phyloP scores from a whole-genome alignment of 2,888 invertebrate species.

The Diarsia brunnea region DNA sequence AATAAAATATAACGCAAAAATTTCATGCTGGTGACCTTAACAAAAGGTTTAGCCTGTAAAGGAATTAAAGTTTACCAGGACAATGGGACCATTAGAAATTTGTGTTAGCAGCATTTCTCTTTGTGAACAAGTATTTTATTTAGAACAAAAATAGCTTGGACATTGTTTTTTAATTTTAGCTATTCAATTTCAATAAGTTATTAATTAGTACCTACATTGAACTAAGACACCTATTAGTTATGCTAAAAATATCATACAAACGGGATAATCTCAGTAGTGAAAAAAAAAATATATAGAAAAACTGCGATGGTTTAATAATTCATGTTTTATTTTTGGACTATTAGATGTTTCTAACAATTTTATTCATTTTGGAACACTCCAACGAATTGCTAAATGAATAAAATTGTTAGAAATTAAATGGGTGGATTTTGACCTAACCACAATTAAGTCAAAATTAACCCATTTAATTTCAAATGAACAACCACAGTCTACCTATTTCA shows the following conservation, averaged over 20 bases:
- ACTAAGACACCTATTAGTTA: not conserved
- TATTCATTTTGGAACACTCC: too few species aligned
- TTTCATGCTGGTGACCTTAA: slow-evolving; percentile 1
- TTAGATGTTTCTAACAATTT: not conserved
- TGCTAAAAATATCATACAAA: not conserved
- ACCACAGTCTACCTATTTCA: too few species aligned
- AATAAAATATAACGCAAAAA: slow-evolving; percentile 4
- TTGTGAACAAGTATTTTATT: slow-evolving; percentile 11
- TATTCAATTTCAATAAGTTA: not conserved
- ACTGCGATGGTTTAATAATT: not conserved
- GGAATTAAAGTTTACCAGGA: slow-evolving; percentile 41
- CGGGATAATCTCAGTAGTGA: not conserved
- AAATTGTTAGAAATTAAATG: too few species aligned
- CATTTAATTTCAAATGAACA: not conserved
- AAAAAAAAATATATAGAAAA: not conserved
- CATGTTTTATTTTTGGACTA: not conserved
- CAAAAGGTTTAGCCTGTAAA: slow-evolving; percentile 35
- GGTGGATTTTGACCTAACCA: too few species aligned
- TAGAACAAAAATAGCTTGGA: not conserved
- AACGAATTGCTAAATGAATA: too few species aligned
- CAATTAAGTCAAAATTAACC: not conserved
- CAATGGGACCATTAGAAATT: slow-evolving; percentile 26
- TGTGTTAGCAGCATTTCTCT: slow-evolving; percentile 10
- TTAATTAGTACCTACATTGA: not conserved
- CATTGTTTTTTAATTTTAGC: not conserved